Percentiles rank a stretch among this genome's conserved stretches.
Evolutionary conservation across 2,113 vertebrate species (phyloP).

Genomic region (Paedocypris sp.): DNA sequence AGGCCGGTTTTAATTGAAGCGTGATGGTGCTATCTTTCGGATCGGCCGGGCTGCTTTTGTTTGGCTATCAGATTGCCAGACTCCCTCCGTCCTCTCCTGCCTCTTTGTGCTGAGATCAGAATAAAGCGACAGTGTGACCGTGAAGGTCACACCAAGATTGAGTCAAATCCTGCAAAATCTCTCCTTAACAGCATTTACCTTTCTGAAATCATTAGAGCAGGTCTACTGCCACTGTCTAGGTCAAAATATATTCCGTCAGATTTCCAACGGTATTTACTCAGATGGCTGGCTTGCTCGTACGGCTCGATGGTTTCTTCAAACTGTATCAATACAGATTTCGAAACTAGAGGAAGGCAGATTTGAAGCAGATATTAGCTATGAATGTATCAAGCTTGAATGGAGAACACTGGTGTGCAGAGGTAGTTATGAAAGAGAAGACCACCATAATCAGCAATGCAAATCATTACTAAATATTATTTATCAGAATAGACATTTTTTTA

Average conservation of each 20-base stretch:
- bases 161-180: slow-evolving; percentile 41
- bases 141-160: slow-evolving; percentile 71
- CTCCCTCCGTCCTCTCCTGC: slow-evolving; percentile 39
- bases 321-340: no score
- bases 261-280: background rate
- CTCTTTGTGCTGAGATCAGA: slow-evolving; percentile 60
- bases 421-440: no score
- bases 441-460: no score
- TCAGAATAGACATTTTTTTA: no score
- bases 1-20: slow-evolving; percentile 58
- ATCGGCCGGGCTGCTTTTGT: slow-evolving; percentile 69
- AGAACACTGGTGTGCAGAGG: no score
- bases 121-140: slow-evolving; percentile 51
- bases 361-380: no score
- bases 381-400: no score
- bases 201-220: slow-evolving; percentile 35
- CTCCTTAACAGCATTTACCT: slow-evolving; percentile 41
- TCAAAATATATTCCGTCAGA: background rate
- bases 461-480: no score
- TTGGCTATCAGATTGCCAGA: slow-evolving; percentile 68
- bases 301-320: no score
- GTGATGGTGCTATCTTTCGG: slow-evolving; percentile 61
- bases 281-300: no score
- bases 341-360: no score
- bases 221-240: background rate